These are phyloP conservation scores for Onychostoma macrolepis DNA, from an alignment of 2,113 vertebrate species.

Conservation along the genomic window DNA sequence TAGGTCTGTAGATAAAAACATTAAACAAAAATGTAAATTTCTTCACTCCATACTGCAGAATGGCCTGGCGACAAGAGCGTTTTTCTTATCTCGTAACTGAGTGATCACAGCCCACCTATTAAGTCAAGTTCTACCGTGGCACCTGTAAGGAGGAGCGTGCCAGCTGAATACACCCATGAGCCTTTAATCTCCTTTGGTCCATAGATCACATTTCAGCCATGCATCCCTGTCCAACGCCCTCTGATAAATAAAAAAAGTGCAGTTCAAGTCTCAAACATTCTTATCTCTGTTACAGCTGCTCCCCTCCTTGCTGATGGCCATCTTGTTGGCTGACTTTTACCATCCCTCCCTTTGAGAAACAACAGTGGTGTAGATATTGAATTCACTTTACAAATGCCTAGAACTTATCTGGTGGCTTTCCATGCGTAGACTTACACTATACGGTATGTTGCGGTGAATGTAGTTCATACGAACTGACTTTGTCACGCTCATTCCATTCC, in stretches of 20 bases:
- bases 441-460: not conserved
- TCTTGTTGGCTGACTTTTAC: slow-evolving; percentile 2
- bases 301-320: slow-evolving; percentile 8
- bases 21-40: not conserved
- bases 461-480: not conserved
- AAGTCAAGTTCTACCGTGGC: slow-evolving; percentile 14
- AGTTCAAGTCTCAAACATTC: slow-evolving; percentile 24
- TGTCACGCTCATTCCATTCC: not conserved
- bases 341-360: slow-evolving; percentile 7
- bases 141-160: slow-evolving; percentile 27
- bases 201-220: slow-evolving; percentile 43
- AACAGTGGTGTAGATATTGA: not conserved
- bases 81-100: slow-evolving; percentile 44
- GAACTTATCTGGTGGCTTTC: slow-evolving; percentile 1
- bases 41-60: slow-evolving; percentile 15
- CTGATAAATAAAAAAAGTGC: slow-evolving; percentile 35
- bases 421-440: not conserved
- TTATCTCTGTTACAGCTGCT: slow-evolving; percentile 34
- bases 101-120: slow-evolving; percentile 24
- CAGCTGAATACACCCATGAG: slow-evolving; percentile 44
- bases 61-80: slow-evolving; percentile 5
- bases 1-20: not conserved
- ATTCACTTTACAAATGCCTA: not conserved
- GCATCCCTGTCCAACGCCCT: slow-evolving; percentile 27
- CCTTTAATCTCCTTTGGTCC: slow-evolving; percentile 21